Conservation (phyloP, 64 coral and sea anemone genomes). For the Pocillopora damicornis region DNA sequence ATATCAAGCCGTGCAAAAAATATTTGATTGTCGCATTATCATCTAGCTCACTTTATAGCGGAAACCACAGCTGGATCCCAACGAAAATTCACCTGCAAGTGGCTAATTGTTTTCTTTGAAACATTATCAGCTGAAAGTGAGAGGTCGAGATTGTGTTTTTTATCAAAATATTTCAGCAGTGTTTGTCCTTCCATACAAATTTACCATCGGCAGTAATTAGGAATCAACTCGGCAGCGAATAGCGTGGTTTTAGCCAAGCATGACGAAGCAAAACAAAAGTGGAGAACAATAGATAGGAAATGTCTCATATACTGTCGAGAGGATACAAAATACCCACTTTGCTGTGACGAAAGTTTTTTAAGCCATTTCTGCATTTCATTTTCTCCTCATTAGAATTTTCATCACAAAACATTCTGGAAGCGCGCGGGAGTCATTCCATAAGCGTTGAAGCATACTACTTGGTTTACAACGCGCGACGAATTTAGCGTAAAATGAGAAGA, state of each 20-base stretch:
- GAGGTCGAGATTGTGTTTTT: conserved; percentile 4
- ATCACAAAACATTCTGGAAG: neutral
- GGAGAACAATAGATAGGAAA: neutral
- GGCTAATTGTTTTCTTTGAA: conserved; percentile 2
- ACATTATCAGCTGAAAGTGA: conserved; percentile 19
- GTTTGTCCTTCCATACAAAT: neutral
- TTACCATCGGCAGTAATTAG: neutral
- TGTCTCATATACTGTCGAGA: neutral
- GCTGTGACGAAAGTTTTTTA: neutral
- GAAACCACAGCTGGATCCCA: neutral
- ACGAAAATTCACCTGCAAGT: conserved; percentile 7
- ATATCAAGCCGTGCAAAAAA: neutral
- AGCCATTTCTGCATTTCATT: conserved; percentile 16
- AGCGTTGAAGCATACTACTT: neutral
- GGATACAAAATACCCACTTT: neutral
- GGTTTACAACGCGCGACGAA: neutral
- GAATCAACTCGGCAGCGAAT: neutral
- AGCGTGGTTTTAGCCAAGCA: conserved; percentile 42
- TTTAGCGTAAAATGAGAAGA: neutral
- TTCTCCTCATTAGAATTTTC: conserved; percentile 8
- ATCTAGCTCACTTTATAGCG: neutral
- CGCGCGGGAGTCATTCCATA: neutral
- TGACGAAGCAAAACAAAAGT: conserved; percentile 9
- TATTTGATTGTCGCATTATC: neutral
- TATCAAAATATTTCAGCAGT: neutral